phyloP scores from a whole-genome alignment of 1,140 invertebrate genomes.

The Rhizoglyphus robini region DNA sequence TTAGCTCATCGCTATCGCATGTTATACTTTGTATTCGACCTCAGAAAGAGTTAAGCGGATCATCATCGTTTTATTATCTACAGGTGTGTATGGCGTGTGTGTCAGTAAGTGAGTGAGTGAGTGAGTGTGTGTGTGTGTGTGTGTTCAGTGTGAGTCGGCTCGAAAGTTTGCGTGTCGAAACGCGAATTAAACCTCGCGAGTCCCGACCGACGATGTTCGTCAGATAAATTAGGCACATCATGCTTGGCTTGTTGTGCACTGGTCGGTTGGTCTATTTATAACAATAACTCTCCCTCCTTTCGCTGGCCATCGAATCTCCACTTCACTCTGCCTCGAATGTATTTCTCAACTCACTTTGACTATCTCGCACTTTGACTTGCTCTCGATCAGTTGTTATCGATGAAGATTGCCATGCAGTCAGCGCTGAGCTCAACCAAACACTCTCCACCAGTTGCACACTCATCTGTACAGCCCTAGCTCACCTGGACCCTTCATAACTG shows the following conservation, averaged over 20 bases:
- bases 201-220: neutral
- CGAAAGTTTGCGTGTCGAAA: slow-evolving; percentile 15
- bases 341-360: no score
- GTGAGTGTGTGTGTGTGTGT: slow-evolving; percentile 2
- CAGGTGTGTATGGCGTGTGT: neutral
- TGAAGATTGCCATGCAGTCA: no score
- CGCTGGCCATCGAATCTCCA: no score
- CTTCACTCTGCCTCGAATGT: no score
- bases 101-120: no score
- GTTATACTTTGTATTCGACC: slow-evolving; percentile 3
- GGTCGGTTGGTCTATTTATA: neutral
- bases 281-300: neutral
- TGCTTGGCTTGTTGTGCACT: slow-evolving; percentile 4
- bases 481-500: no score
- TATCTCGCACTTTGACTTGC: no score
- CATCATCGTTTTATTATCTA: slow-evolving; percentile 14
- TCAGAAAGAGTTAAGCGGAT: slow-evolving; percentile 7
- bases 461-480: no score
- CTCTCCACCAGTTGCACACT: no score
- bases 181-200: neutral
- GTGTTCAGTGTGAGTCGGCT: neutral
- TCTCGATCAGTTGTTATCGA: no score
- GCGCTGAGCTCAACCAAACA: no score
- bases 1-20: neutral
- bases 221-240: slow-evolving; percentile 12